These are phyloP conservation scores for Catharus ustulatus DNA, from an alignment of 2,797 vertebrate genomes.

Conservation along the genomic window DNA sequence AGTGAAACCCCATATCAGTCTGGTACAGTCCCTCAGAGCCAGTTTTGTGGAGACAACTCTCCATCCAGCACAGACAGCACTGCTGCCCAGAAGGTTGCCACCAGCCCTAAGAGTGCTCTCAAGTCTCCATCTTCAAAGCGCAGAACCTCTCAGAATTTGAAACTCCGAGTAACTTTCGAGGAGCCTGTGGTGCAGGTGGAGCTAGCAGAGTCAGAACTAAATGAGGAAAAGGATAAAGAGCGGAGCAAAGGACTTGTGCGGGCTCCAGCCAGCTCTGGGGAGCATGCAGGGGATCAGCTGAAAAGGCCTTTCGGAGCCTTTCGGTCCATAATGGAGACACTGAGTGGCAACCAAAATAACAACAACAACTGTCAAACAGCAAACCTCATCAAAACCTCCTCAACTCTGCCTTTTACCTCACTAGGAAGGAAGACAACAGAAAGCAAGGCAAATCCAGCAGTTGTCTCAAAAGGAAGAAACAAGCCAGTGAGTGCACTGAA, in stretches of 20 bases:
- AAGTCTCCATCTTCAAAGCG: conserved; percentile 96
- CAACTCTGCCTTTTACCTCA: conserved; percentile 80
- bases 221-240: conserved; percentile 79
- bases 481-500: conserved; percentile 82
- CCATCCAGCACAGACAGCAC: conserved; percentile 62
- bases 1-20: conserved; percentile 75
- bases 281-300: conserved; percentile 74
- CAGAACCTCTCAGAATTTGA: conserved; percentile 92
- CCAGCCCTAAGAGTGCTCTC: conserved; percentile 96
- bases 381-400: conserved; percentile 74
- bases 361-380: conserved; percentile 84
- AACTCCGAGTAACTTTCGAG: conserved; percentile 96
- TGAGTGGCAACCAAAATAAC: conserved; percentile 94
- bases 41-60: conserved; percentile 68
- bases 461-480: conserved; percentile 84
- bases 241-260: conserved; percentile 73
- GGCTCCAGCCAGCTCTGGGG: conserved; percentile 74
- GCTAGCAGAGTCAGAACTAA: conserved; percentile 72
- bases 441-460: conserved; percentile 77
- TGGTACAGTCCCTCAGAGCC: conserved; percentile 56
- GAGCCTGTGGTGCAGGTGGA: conserved; percentile 91
- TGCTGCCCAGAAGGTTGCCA: conserved; percentile 84
- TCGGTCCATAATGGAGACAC: conserved; percentile 93
- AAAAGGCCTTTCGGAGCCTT: conserved; percentile 92
- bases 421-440: conserved; percentile 85